Conservation (phyloP, 2,888 invertebrate genomes). For the Chorisops tibialis region DNA sequence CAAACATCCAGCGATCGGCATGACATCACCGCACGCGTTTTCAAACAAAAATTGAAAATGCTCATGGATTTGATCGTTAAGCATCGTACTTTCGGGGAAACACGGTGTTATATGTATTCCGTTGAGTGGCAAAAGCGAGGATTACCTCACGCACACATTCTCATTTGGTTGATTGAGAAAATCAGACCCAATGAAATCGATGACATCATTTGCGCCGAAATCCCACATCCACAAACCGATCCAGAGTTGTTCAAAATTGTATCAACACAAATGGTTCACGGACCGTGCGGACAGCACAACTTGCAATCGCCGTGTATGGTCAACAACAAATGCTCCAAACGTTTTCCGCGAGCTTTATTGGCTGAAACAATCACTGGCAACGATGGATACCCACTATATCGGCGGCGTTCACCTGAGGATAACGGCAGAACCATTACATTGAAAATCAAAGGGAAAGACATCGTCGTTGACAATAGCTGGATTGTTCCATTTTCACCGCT, state of each 20-base stretch:
- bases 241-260: slow-evolving; percentile 37
- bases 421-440: slow-evolving; percentile 35
- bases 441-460: neutral
- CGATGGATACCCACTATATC: slow-evolving; percentile 42
- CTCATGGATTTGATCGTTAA: slow-evolving; percentile 26
- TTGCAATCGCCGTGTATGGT: slow-evolving; percentile 45
- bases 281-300: slow-evolving; percentile 41
- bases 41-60: slow-evolving; percentile 15
- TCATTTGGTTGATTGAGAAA: slow-evolving; percentile 43
- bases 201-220: slow-evolving; percentile 38
- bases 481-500: slow-evolving; percentile 42
- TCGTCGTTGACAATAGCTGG: slow-evolving; percentile 29
- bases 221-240: slow-evolving; percentile 34
- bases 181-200: slow-evolving; percentile 41
- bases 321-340: slow-evolving; percentile 41
- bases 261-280: slow-evolving; percentile 42
- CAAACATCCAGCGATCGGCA: neutral
- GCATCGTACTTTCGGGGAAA: slow-evolving; percentile 6
- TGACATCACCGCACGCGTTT: slow-evolving; percentile 7
- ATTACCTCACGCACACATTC: slow-evolving; percentile 41
- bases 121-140: slow-evolving; percentile 43
- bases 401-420: slow-evolving; percentile 36
- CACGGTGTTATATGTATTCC: slow-evolving; percentile 10
- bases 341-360: slow-evolving; percentile 36
- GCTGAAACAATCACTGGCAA: slow-evolving; percentile 38